phyloP scores from a whole-genome alignment of 2,113 vertebrate genomes.

The Propithecus coquereli region DNA sequence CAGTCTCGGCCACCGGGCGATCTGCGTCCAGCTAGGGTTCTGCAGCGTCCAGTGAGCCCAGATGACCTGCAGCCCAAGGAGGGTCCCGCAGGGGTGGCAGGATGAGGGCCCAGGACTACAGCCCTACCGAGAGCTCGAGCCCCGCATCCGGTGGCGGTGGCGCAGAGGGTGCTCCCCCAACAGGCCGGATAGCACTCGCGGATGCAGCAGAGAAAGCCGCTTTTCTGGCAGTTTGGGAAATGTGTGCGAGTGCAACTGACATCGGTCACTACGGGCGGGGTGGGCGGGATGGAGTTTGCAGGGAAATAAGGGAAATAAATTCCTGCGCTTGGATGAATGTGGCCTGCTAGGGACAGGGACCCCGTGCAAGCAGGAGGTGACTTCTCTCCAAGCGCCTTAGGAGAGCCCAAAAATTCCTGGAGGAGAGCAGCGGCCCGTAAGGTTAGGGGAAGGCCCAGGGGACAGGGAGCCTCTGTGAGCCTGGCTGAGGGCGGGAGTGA shows the following conservation, averaged over 20 bases:
- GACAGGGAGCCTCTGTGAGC: neutral
- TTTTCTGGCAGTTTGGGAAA: neutral
- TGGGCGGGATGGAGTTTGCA: too few species aligned
- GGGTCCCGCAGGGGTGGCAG: too few species aligned
- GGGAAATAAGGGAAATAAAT: neutral
- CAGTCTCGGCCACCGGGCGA: constrained; percentile 13
- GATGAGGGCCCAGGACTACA: too few species aligned
- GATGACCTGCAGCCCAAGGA: too few species aligned
- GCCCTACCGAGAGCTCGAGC: too few species aligned
- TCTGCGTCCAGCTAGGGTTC: too few species aligned
- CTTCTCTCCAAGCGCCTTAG: too few species aligned
- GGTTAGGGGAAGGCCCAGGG: neutral
- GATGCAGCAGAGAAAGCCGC: neutral
- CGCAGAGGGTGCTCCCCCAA: neutral
- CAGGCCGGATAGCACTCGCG: fast-evolving
- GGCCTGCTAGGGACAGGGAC: neutral
- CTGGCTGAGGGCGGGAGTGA: neutral
- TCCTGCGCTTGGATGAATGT: neutral
- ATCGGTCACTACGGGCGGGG: neutral
- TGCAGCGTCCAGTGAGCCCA: neutral
- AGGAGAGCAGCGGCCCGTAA: too few species aligned
- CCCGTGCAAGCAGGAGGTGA: neutral
- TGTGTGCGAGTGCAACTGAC: neutral
- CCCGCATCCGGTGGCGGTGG: too few species aligned
- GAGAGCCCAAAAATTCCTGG: neutral